These are phyloP conservation scores for Actinemys pallida DNA, from an alignment of 2,113 vertebrate species.

Conservation along the genomic window DNA sequence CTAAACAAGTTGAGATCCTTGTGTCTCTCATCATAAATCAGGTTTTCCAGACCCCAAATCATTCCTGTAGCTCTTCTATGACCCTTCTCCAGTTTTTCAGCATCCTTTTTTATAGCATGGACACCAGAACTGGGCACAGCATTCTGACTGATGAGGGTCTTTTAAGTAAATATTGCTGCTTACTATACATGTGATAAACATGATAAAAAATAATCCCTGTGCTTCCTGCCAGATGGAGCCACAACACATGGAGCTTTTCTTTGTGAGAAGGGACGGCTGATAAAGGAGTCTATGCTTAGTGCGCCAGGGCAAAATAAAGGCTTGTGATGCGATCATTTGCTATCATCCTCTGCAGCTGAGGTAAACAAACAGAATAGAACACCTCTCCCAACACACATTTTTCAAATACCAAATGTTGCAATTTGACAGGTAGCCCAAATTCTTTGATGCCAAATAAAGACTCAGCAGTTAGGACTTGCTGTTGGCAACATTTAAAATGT, in stretches of 20 bases:
- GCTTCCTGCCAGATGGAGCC: slow-evolving; percentile 65
- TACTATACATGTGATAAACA: background rate
- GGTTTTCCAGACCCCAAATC: background rate
- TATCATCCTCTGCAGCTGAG: background rate
- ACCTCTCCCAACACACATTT: background rate
- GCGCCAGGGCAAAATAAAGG: background rate
- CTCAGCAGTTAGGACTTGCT: background rate
- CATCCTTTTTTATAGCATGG: background rate
- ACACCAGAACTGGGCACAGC: background rate
- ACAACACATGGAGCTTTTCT: slow-evolving; percentile 12
- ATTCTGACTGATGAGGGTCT: background rate
- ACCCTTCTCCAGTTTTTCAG: background rate
- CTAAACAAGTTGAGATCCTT: rapidly evolving
- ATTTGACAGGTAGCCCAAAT: background rate
- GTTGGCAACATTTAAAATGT: background rate
- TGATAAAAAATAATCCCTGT: background rate
- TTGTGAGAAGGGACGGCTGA: background rate
- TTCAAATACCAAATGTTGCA: background rate
- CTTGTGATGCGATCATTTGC: background rate
- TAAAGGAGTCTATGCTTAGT: background rate
- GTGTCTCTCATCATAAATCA: background rate
- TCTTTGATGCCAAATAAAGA: background rate
- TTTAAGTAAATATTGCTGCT: background rate
- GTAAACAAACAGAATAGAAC: background rate
- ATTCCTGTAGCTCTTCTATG: background rate